Base-by-base conservation (phyloP, 2,888 invertebrate genomes). In the Pterostichus madidus region DNA sequence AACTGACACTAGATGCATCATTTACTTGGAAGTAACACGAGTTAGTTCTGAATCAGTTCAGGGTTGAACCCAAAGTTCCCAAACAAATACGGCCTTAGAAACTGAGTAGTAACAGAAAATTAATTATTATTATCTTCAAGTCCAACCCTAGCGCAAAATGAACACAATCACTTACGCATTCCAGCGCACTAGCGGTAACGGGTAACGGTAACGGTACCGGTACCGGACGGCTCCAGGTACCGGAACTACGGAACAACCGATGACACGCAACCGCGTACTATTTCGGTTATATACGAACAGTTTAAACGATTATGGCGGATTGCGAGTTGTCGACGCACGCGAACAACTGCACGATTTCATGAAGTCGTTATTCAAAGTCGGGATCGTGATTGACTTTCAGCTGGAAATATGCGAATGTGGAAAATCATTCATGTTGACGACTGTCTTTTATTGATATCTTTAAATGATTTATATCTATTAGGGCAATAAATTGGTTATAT, bases 261-360 rank as follows among this genome's bases (percentile, higher is more conserved):
- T 59, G 59, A 61, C 78, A 78, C 78, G 78, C 78, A 78, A 78
- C 35, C 56, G 44, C 35, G 59, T 35, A 61, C 78, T 59, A 59
- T 78, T 78, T 78, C 46, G 61, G 59, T 78, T 78, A 78, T 78
- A 17, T 59, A 78, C 44, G 46, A 17, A 7, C 35, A 24, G n/a
- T 15, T 59, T 59, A 61, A 59, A 78, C 46, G 56, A 78, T 59
- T 59, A 76, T 46, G 15, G 76, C 76, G 76, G 39, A 76, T 35
- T 53, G 68, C 68, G 68, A 56, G 17, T 17, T 64, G 35, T 32
- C 5, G 6, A 7, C 46, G 44, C 68, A 71, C 68, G 39, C 68
- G 13, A 71, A 44, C 68, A 35, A 31, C 68, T 71, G 68, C 68
- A 71, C 44, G 68, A 71, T 71, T 39, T n/a, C 44, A 64, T 64